Base-by-base conservation (phyloP, 1,140 invertebrate species). In the Zaprionus africanus region DNA sequence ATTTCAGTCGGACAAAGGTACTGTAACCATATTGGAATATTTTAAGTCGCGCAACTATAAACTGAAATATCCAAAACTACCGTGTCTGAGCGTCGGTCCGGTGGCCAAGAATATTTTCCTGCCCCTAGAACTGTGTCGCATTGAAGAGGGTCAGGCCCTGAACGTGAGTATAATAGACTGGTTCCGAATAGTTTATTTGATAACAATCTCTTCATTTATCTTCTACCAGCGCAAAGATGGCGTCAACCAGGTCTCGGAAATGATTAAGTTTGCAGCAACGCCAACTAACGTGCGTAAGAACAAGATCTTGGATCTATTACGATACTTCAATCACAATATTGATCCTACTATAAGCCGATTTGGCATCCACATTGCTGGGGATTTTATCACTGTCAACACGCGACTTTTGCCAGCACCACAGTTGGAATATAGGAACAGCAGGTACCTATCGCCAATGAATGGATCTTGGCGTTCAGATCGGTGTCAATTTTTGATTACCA, bases 191-290 rank as follows among this genome's bases (percentile, higher is more conserved):
- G 7, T 17, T 17, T 1, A 3, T 9, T 46, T 17, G 6, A 7
- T 46, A 46, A 46, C 5, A 17, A 9, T 64, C 31, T 19, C 1
- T 31, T 46, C 4, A 11, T 34, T 34, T 34, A 34, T 19, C 1
- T 43, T 19, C 17, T 34, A 1, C 19, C 34, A 93, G 65, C 93
- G 92, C 49, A 94, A 94, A 56, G 84, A 94, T 49, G 93, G 92
- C 5, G 83, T 93, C 9, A 86, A 41, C 0, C 96, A 97, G 91
- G 95, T 96, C 1, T 69, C 93, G 1, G 92, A 81, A 0, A 96
- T 97, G 95, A 96, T 97, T 1, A 92, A 79, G 38, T 93, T 93
- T 49, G 94, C 96, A 1, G 96, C 96, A 1, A 96, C 95, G 1
- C 80, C 92, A 5, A 95, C 96, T 0, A 79, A 93, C 4, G 85